A percentile compares a stretch with the other conserved stretches of the same genome.
Evolutionary conservation across 2,113 vertebrate genomes (phyloP).

Genomic region (Australoheros scitulus): DNA sequence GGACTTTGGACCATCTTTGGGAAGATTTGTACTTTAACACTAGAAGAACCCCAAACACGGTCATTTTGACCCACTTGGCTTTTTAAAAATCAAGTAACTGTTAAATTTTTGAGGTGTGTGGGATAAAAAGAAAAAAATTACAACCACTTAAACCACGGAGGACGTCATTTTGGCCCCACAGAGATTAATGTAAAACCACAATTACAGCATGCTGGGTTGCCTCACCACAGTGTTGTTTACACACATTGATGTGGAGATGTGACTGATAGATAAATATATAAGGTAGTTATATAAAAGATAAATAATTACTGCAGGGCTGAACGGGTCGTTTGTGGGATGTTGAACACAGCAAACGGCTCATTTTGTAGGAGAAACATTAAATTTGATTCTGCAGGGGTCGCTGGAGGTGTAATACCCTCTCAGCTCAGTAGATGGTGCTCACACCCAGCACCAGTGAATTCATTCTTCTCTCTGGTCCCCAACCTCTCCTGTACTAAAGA

Average conservation of each 20-base stretch:
- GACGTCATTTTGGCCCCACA: not conserved
- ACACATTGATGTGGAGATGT: not conserved
- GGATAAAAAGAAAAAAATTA: not conserved
- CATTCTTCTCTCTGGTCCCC: not conserved
- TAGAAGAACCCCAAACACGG: not conserved
- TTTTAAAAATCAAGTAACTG: not conserved
- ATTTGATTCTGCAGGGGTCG: rapidly evolving
- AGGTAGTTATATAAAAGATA: not conserved
- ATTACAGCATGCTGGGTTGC: too few relatives aligned
- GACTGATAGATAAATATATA: not conserved
- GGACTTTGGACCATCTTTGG: too few relatives aligned
- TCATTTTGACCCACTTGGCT: not conserved
- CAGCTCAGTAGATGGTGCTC: not conserved
- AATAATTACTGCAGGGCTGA: too few relatives aligned
- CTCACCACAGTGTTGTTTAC: too few relatives aligned
- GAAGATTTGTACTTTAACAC: not conserved
- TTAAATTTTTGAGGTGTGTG: not conserved
- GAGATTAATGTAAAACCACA: not conserved
- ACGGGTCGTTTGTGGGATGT: too few relatives aligned
- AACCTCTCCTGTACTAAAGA: not conserved
- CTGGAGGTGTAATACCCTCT: not conserved
- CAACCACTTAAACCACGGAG: not conserved
- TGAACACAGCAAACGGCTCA: not conserved
- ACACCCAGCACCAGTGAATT: not conserved
- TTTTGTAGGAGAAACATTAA: not conserved